Base-by-base conservation (phyloP, 2,888 invertebrate genomes). In the Trissolcus brochymenae region DNA sequence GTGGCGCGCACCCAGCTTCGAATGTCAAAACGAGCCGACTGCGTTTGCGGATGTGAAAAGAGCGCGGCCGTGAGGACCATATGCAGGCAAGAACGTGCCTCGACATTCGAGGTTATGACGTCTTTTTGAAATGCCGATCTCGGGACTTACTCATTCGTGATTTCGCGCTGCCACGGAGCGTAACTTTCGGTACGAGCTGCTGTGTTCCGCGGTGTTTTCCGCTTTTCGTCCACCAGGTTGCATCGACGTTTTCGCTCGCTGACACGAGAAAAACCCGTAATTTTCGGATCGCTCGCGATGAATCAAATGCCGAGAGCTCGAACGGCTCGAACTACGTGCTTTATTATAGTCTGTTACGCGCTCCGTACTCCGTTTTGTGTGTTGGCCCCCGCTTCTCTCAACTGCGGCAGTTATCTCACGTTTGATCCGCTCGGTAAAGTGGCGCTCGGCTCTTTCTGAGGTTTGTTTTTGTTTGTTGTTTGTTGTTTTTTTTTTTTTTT, bases 91-190 rank as follows among this genome's bases (percentile, higher is more conserved):
- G 51, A 51, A 46, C 46, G 16, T 16, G 16, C 46, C 6, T 46
- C 46, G 46, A 43, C 13, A 43, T 46, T 46, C 16, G 51, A 65
- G 56, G 59, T 68, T 68, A 68, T 60, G 60, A 46, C 40, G 14
- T 17, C 13, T 14, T 13, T n/a, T 7, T 21, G 53, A 54, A 54
- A 19, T 17, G 60, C 59, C 54, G 54, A 60, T 68, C 14, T 54
- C 60, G 60, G 25, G 59, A 59, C 67, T 57, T 59, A 59, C 59
- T 67, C 50, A 59, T 16, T 59, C 25, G 40, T 25, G 19, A 29
- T 35, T 66, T 50, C 49, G 51, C 17, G 35, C 21, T 29, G 43
- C 19, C 57, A 51, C 50, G 43, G 49, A 29, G 21, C 40, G 17
- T 41, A 46, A 54, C 21, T 21, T 13, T 57, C 19, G 43, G 41